phyloP scores from a whole-genome alignment of 2,797 vertebrate genomes.

The Pangasius macronema region DNA sequence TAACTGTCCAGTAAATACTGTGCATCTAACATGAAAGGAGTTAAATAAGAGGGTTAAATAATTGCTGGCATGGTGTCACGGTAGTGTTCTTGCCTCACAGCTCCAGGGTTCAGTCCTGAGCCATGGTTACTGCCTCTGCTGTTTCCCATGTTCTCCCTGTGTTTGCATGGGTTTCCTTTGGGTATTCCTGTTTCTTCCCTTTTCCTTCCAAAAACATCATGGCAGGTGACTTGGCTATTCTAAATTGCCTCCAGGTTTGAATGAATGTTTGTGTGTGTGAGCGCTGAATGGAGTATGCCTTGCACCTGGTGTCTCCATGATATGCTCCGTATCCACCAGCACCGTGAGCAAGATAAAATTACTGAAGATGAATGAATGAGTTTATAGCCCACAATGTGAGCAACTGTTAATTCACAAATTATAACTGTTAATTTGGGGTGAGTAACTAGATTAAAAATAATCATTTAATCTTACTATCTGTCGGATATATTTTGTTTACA shows the following conservation, averaged over 20 bases:
- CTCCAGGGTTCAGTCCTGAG: neutral
- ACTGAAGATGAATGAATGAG: neutral
- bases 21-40: neutral
- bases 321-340: neutral
- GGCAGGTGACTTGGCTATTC: neutral
- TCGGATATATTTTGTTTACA: neutral
- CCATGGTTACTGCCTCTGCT: neutral
- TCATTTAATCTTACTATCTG: neutral
- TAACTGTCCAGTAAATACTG: neutral
- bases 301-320: neutral
- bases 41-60: neutral
- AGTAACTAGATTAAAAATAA: neutral
- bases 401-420: neutral
- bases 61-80: neutral
- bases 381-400: conserved; percentile 30
- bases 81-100: neutral
- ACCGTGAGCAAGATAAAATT: neutral
- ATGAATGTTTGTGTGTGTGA: neutral
- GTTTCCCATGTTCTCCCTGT: neutral
- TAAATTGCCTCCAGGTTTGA: neutral
- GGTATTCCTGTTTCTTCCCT: neutral
- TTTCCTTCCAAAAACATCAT: neutral
- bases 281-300: neutral
- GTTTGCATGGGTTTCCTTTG: neutral
- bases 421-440: neutral